These are phyloP conservation scores for Elysia crispata DNA, from an alignment of 2,888 invertebrate genomes.

Conservation along the genomic window DNA sequence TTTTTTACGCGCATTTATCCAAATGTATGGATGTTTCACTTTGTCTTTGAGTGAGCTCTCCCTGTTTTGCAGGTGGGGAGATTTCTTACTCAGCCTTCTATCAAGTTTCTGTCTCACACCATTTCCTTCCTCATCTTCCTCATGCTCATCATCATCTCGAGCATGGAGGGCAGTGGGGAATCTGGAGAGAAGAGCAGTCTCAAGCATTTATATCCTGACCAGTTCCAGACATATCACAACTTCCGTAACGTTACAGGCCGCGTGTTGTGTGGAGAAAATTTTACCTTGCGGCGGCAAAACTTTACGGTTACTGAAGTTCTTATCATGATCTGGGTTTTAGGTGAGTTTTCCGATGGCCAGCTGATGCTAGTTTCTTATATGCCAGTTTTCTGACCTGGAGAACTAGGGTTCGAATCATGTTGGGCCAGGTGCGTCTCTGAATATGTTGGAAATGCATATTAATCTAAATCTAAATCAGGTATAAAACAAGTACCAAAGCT, in stretches of 20 bases:
- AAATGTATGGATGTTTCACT: no score
- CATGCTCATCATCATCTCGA: conserved; percentile 61
- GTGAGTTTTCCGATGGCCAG: no score
- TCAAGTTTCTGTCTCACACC: conserved; percentile 73
- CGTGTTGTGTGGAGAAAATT: conserved; percentile 56
- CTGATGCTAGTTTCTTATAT: no score
- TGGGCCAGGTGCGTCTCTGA: no score
- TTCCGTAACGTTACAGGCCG: conserved; percentile 14
- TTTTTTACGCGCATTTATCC: no score
- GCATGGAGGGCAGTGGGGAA: conserved; percentile 32
- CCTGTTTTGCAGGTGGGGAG: conserved; percentile 21
- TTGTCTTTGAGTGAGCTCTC: no score
- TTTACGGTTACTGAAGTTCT: conserved; percentile 60
- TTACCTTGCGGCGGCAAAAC: conserved; percentile 59
- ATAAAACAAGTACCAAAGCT: no score
- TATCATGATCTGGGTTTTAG: conserved; percentile 64
- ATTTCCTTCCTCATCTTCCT: conserved; percentile 61
- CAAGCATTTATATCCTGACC: background rate
- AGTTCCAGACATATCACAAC: conserved; percentile 32
- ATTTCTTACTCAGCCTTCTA: conserved; percentile 60
- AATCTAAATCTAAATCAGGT: no score
- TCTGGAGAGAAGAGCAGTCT: conserved; percentile 50
- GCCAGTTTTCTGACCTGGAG: no score
- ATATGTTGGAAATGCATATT: no score
- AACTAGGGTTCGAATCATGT: no score